These are phyloP conservation scores for Palythoa caribaeorum DNA, from an alignment of 92 coral and sea anemone species.

Conservation along the genomic window DNA sequence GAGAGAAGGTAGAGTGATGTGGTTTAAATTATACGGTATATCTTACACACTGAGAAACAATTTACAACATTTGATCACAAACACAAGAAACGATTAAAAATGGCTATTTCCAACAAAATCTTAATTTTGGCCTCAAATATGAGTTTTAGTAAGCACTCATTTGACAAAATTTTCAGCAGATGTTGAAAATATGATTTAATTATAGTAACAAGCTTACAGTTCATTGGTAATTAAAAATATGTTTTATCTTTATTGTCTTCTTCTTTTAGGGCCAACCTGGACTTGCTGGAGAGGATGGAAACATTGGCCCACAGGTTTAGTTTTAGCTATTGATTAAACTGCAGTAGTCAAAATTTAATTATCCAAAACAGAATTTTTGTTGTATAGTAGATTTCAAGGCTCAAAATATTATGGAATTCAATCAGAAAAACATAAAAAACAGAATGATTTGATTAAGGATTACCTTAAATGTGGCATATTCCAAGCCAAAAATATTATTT, in stretches of 20 bases:
- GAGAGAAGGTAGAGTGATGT: not conserved
- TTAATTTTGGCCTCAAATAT: too few relatives aligned
- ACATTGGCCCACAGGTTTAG: constrained; percentile 7
- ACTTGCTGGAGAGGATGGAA: constrained; percentile 22
- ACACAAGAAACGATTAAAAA: too few relatives aligned
- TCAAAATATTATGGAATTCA: too few relatives aligned
- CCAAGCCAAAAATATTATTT: too few relatives aligned
- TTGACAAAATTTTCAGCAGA: too few relatives aligned
- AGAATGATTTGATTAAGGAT: too few relatives aligned
- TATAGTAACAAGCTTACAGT: not conserved
- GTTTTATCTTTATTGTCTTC: not conserved
- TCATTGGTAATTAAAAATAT: not conserved
- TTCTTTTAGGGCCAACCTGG: constrained; percentile 18
- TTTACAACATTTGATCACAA: too few relatives aligned
- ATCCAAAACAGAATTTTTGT: not conserved
- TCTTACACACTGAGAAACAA: too few relatives aligned
- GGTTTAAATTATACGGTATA: not conserved
- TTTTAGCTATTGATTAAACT: not conserved
- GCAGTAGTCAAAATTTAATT: not conserved
- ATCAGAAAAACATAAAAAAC: too few relatives aligned
- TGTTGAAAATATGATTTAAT: not conserved
- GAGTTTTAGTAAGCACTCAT: too few relatives aligned
- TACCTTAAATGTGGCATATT: too few relatives aligned
- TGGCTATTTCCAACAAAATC: too few relatives aligned
- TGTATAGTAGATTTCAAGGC: not conserved